Base-by-base conservation (phyloP, 2,888 invertebrate species). In the Seladonia tumulorum region DNA sequence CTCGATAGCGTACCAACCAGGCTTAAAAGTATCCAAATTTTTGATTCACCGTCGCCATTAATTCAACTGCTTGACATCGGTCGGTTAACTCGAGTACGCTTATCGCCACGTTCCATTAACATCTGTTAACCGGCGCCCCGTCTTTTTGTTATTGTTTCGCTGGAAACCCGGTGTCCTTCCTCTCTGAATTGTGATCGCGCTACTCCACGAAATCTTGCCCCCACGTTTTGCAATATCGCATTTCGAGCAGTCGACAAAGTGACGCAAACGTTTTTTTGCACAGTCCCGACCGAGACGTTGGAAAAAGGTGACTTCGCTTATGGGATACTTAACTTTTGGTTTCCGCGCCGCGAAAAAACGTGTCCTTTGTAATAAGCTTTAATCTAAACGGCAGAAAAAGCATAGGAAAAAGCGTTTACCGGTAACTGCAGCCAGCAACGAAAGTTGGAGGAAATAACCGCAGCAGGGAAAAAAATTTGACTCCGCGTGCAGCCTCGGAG, bases 221-320 rank as follows among this genome's bases (percentile, higher is more conserved):
- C 8, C 49, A 1, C 10, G 42, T 42, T 42, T 42, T 10, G 0
- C 42, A 42, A 42, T 42, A 42, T 42, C 42, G 8, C 1, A 42
- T 47, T 47, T 16, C 47, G 47, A 16, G 45, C 45, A 10, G 45
- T 45, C 45, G 45, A 45, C 45, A 45, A 0, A 5, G 12, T 12
- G 57, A 12, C 57, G 0, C 4, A 57, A 57, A 57, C 12, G n/a
- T 57, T n/a, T 57, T 57, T 57, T n/a, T n/a, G 57, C 57, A 57
- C 4, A 12, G n/a, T 57, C n/a, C 57, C n/a, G n/a, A 12, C 47
- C n/a, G 5, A 35, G 35, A 35, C 14, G 57, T n/a, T 10, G 0
- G 49, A 68, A 89, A 90, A 92, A 86, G 72, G 68, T 90, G 89
- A 91, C 89, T 92, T 63, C 87, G 78, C 79, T 92, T 81, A 91